Conservation (phyloP, 2,797 vertebrate genomes). For the Salmo trutta region DNA sequence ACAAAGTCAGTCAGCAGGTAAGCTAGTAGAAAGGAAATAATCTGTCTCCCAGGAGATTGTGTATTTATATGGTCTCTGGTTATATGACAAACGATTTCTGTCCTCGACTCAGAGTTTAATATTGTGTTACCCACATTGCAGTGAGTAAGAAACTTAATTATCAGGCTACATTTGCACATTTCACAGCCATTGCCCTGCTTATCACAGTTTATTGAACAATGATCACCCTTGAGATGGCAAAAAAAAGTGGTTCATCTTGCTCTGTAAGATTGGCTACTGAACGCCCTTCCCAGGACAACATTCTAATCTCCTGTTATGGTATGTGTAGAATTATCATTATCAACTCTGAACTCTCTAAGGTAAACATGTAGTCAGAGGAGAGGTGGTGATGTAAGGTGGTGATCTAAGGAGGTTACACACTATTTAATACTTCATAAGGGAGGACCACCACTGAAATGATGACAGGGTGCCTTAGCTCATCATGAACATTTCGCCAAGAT, state of each 20-base stretch:
- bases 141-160: background rate
- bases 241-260: background rate
- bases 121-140: background rate
- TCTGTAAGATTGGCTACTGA: background rate
- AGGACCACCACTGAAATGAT: background rate
- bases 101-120: background rate
- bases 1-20: background rate
- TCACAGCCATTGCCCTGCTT: background rate
- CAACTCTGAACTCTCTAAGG: background rate
- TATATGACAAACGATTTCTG: background rate
- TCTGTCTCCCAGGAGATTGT: conserved; percentile 7
- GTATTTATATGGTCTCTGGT: conserved; percentile 8
- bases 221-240: background rate
- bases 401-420: background rate
- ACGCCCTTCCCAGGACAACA: background rate
- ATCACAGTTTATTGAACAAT: conserved; percentile 2
- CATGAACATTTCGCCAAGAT: background rate
- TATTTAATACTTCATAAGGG: background rate
- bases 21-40: background rate
- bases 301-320: background rate
- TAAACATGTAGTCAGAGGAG: no score
- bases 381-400: background rate
- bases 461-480: background rate
- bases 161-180: conserved; percentile 1
- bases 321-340: background rate